Conservation (phyloP, 2,797 vertebrate genomes). For the Manis pentadactyla region DNA sequence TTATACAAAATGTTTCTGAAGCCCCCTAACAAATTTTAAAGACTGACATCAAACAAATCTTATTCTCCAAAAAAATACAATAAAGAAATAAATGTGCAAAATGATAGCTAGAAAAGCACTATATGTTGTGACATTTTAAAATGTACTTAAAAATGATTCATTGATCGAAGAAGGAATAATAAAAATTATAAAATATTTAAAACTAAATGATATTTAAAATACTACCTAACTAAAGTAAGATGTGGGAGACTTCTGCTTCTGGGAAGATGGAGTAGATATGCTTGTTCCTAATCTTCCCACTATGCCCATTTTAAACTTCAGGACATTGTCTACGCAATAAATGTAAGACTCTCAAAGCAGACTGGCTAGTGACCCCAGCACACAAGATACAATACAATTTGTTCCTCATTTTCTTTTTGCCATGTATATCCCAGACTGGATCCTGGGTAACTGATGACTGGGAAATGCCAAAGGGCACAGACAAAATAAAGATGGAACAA, state of each 20-base stretch:
- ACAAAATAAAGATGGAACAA: background rate
- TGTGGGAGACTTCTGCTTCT: background rate
- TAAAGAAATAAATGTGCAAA: background rate
- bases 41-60: background rate
- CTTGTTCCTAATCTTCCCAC: background rate
- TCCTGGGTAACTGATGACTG: background rate
- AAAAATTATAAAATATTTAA: background rate
- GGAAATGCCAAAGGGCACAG: background rate
- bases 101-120: background rate
- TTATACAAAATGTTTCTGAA: background rate
- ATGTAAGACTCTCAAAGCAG: background rate
- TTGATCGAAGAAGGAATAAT: background rate
- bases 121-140: background rate
- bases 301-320: background rate
- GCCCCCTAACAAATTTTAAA: background rate
- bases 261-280: background rate
- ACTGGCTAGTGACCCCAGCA: background rate
- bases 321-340: background rate
- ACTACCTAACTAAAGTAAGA: background rate
- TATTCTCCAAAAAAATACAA: background rate
- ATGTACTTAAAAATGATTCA: background rate
- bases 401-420: background rate
- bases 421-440: background rate
- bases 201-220: background rate
- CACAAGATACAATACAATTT: background rate